phyloP scores from a whole-genome alignment of 1,140 invertebrate genomes.

The Drosophila elegans region DNA sequence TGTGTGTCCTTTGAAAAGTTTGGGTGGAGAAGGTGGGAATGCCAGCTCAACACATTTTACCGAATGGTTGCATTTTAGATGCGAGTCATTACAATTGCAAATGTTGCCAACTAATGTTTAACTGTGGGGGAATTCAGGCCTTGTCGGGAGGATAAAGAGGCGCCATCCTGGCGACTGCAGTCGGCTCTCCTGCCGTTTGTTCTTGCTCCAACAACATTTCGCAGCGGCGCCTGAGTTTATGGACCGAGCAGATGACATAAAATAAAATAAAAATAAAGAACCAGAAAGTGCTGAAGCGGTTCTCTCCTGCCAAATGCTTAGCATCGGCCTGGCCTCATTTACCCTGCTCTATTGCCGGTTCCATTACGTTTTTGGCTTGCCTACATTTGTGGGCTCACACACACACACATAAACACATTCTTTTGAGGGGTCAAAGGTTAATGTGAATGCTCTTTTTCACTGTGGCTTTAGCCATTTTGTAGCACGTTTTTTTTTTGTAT shows the following conservation, averaged over 20 bases:
- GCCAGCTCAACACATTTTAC: constrained; percentile 45
- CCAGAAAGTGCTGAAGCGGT: constrained; percentile 36
- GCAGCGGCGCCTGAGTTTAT: constrained; percentile 21
- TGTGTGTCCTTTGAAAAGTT: not conserved
- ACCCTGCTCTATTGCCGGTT: constrained; percentile 12
- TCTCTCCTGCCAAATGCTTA: constrained; percentile 35
- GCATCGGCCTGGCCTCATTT: constrained; percentile 41
- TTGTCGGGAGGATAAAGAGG: not conserved
- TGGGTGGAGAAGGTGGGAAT: constrained; percentile 6
- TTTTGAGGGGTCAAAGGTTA: constrained; percentile 7
- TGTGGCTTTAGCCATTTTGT: constrained; percentile 13
- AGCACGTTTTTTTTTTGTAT: constrained; percentile 31
- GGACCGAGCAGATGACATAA: constrained; percentile 23
- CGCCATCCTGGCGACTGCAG: constrained; percentile 58
- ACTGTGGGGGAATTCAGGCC: constrained; percentile 56
- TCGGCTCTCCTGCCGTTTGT: constrained; percentile 16
- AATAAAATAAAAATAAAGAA: constrained; percentile 46
- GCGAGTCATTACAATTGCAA: constrained; percentile 77
- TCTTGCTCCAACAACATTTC: constrained; percentile 16
- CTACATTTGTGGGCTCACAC: constrained; percentile 4
- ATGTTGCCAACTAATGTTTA: constrained; percentile 75
- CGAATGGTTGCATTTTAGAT: constrained; percentile 53
- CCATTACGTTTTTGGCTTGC: constrained; percentile 31
- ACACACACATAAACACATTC: not conserved
- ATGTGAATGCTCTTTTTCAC: constrained; percentile 18